Evolutionary conservation across 2,113 vertebrate genomes (phyloP).

Genomic region (Ariopsis seemanni): DNA sequence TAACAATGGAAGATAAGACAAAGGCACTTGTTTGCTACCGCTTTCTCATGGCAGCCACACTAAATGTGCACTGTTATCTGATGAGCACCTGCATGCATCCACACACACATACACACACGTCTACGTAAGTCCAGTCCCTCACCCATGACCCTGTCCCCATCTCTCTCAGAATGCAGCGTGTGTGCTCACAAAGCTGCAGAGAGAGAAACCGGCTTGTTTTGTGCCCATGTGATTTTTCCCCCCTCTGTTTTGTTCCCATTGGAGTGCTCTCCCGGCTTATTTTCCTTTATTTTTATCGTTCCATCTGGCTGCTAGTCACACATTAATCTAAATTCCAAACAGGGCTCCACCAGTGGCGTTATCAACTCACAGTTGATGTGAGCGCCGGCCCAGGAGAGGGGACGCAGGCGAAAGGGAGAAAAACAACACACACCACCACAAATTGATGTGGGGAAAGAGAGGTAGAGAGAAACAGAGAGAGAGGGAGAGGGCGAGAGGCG

Average conservation of each 20-base stretch:
- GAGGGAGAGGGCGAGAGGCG: constrained; percentile 30
- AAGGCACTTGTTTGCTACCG: constrained; percentile 49
- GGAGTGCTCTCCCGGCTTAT: constrained; percentile 51
- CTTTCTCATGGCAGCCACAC: constrained; percentile 44
- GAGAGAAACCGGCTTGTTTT: constrained; percentile 47
- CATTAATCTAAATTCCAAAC: constrained; percentile 63
- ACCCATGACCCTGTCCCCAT: constrained; percentile 46
- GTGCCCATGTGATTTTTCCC: constrained; percentile 30
- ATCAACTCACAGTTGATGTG: constrained; percentile 57
- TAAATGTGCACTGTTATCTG: constrained; percentile 57
- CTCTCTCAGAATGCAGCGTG: constrained; percentile 1
- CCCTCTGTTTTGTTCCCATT: constrained; percentile 45
- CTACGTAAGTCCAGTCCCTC: constrained; percentile 31
- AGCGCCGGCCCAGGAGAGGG: constrained; percentile 55
- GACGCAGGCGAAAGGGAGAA: constrained; percentile 38
- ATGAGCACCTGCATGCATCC: constrained; percentile 46
- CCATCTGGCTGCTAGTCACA: constrained; percentile 59
- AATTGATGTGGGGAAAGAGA: constrained; percentile 44
- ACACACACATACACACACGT: constrained; percentile 5
- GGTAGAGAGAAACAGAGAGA: constrained; percentile 23
- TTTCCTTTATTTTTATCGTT: constrained; percentile 55
- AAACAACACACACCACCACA: constrained; percentile 51
- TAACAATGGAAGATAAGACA: constrained; percentile 57
- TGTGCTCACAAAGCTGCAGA: constrained; percentile 40
- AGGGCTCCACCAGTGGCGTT: constrained; percentile 53